Percentiles rank a stretch among this genome's conserved stretches.
These are phyloP conservation scores for Epinephelus malabaricus DNA, from an alignment of 2,797 vertebrate species.

Conservation along the genomic window DNA sequence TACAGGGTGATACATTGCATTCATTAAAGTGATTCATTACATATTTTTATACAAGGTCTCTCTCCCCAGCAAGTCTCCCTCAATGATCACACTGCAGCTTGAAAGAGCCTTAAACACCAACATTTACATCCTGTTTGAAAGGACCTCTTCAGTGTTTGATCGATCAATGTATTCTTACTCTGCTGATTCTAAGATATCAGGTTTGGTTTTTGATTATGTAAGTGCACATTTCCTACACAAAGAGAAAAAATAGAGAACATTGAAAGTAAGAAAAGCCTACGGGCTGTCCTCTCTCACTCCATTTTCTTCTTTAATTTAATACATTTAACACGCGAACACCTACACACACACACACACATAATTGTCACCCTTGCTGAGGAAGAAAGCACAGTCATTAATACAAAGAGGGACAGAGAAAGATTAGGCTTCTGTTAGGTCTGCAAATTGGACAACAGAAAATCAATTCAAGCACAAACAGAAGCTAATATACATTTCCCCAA, in stretches of 20 bases:
- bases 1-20: not conserved
- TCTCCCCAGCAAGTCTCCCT: not conserved
- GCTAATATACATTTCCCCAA: conserved; percentile 63
- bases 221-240: not conserved
- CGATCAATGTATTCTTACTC: not conserved
- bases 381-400: conserved; percentile 55
- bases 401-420: conserved; percentile 46
- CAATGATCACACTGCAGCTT: not conserved
- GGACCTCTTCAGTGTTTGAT: not conserved
- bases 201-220: conserved; percentile 6
- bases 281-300: conserved; percentile 10
- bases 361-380: conserved; percentile 43
- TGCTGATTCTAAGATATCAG: not conserved
- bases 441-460: conserved; percentile 71
- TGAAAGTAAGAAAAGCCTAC: conserved; percentile 12
- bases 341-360: not conserved
- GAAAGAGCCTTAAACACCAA: not conserved
- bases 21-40: conserved; percentile 1
- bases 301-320: conserved; percentile 33
- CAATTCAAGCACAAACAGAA: conserved; percentile 62
- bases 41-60: not conserved
- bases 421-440: conserved; percentile 55
- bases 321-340: no score
- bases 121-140: conserved; percentile 6
- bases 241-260: conserved; percentile 1